Percentiles rank a stretch among this genome's conserved stretches.
Conservation (phyloP, 2,113 vertebrate genomes). For the Sterna hirundo region DNA sequence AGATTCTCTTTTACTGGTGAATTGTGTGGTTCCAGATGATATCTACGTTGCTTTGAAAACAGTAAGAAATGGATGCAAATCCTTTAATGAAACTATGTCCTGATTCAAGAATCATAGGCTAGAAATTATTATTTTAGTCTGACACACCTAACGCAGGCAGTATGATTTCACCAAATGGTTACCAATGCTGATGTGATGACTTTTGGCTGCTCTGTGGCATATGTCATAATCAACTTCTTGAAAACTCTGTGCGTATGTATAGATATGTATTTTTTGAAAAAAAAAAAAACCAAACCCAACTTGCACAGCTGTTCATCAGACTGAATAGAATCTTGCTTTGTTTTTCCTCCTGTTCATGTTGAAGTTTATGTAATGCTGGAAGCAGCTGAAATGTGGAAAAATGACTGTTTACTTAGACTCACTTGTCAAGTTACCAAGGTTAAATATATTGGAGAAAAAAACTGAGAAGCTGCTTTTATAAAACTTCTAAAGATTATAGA, state of each 20-base stretch:
- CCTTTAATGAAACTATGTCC: not conserved
- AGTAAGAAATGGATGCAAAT: not conserved
- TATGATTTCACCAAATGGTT: not conserved
- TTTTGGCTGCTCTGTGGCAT: not conserved
- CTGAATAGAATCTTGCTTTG: not conserved
- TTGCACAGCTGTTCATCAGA: not conserved
- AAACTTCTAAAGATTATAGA: not conserved
- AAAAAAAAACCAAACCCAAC: not conserved
- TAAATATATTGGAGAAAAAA: not conserved
- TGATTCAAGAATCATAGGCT: not conserved
- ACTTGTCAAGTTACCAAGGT: slow-evolving; percentile 17
- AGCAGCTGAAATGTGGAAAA: slow-evolving; percentile 37
- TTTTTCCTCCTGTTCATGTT: not conserved
- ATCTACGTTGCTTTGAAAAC: not conserved
- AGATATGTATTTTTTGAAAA: not conserved
- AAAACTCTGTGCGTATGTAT: not conserved
- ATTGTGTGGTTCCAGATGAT: not conserved
- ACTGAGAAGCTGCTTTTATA: not conserved
- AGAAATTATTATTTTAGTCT: not conserved
- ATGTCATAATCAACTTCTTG: not conserved
- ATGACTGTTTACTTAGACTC: not conserved
- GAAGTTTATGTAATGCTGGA: slow-evolving; percentile 29
- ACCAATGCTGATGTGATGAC: not conserved
- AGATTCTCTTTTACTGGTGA: not conserved
- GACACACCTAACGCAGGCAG: not conserved